These are phyloP conservation scores for Ovis canadensis DNA, from an alignment of 2,113 vertebrate species.

Conservation along the genomic window DNA sequence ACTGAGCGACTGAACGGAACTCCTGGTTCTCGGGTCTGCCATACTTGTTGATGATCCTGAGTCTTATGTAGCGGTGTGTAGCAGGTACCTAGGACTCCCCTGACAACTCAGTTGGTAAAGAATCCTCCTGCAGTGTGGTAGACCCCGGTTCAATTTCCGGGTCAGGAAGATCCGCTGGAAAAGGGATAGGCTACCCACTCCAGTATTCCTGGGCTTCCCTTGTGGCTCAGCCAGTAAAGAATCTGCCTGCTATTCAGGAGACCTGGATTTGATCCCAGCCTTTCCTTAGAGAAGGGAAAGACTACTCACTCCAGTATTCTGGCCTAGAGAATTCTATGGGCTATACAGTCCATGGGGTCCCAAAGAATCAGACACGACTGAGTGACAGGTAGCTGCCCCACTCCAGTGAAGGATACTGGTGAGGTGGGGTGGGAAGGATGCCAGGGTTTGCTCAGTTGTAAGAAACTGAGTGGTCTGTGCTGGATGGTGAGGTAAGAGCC, in stretches of 20 bases:
- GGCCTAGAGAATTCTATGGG: background rate
- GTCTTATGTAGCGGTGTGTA: background rate
- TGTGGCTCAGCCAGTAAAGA: background rate
- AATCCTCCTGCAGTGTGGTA: background rate
- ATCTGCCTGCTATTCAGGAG: background rate
- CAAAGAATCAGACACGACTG: background rate
- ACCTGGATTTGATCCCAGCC: background rate
- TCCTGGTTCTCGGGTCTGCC: background rate
- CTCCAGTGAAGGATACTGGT: background rate
- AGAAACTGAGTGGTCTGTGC: background rate
- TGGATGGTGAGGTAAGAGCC: background rate
- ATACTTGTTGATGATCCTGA: background rate
- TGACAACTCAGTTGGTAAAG: background rate
- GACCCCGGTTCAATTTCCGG: background rate
- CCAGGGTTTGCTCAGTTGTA: background rate
- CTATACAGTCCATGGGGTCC: background rate
- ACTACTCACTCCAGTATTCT: background rate
- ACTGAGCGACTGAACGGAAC: too few relatives aligned
- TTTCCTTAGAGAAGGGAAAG: background rate
- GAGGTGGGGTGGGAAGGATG: background rate
- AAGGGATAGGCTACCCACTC: background rate
- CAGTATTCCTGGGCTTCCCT: background rate
- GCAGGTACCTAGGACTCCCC: background rate
- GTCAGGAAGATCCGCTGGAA: background rate
- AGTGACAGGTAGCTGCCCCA: background rate